These are phyloP conservation scores for Zaprionus capensis DNA, from an alignment of 1,140 invertebrate species.

Conservation along the genomic window DNA sequence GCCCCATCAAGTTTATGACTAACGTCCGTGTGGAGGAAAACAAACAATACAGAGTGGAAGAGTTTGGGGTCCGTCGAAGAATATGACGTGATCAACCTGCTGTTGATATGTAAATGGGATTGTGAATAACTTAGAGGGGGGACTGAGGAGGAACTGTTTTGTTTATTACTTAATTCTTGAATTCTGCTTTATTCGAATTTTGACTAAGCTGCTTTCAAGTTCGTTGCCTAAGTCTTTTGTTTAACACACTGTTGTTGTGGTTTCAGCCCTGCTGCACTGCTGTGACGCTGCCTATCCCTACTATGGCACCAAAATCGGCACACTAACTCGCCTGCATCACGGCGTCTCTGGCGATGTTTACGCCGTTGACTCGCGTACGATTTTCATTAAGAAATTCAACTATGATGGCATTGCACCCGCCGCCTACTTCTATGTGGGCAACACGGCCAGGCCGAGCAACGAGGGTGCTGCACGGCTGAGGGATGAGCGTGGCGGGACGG, in stretches of 20 bases:
- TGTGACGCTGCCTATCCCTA: slow-evolving; percentile 85
- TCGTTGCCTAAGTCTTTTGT: slow-evolving; percentile 82
- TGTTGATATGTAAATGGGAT: slow-evolving; percentile 55
- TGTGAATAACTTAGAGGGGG: slow-evolving; percentile 44
- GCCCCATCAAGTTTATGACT: slow-evolving; percentile 37
- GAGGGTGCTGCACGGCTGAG: slow-evolving; percentile 90
- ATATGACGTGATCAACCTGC: slow-evolving; percentile 36
- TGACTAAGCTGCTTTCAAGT: slow-evolving; percentile 49
- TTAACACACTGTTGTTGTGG: slow-evolving; percentile 38
- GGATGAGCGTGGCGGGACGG: slow-evolving; percentile 91
- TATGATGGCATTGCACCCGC: slow-evolving; percentile 96
- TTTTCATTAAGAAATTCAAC: slow-evolving; percentile 94
- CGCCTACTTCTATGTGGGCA: slow-evolving; percentile 94
- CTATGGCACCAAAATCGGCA: slow-evolving; percentile 91
- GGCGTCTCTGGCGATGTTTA: slow-evolving; percentile 93
- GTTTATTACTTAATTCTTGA: slow-evolving; percentile 40
- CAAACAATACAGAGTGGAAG: background rate
- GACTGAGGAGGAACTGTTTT: slow-evolving; percentile 23
- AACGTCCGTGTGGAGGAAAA: slow-evolving; percentile 5
- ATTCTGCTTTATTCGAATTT: background rate
- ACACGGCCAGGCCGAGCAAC: slow-evolving; percentile 87
- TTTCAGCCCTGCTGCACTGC: slow-evolving; percentile 55
- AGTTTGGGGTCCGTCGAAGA: background rate
- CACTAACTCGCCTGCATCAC: slow-evolving; percentile 91
- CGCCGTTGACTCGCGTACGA: slow-evolving; percentile 93